Evolutionary conservation across 2,113 vertebrate genomes (phyloP), one percentile per base, ranked within the genome.

Genomic region (Grallaria varia): DNA sequence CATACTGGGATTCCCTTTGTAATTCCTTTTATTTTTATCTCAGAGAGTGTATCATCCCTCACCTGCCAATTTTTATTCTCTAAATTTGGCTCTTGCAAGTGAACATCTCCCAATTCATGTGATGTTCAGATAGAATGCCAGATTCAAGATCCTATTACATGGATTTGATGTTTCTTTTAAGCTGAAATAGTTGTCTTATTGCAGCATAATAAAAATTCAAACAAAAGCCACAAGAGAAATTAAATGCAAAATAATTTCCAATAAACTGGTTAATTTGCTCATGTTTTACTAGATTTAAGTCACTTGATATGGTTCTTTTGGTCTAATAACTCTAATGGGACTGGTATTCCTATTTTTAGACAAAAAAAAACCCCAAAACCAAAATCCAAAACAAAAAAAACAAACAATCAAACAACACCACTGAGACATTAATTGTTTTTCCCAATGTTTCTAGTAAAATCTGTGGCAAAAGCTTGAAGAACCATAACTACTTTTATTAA

Each of bases 21-120:
- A 58, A 84, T n/a, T n/a, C 3, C 10, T 85, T 76, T 69, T 31
- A 42, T 50, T 88, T 35, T 84, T 86, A 27, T 13, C 23, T 60
- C 3, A 4, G 11, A 56, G 13, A 42, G 8, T 25, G 4, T 11
- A 66, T 55, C 0, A 1, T 60, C 10, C 31, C 27, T 71, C 15
- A 53, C 21, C 4, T 7, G 11, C 3, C 8, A 77, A 63, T 21
- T 77, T 80, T 74, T 59, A 20, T 40, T 66, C 37, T 69, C 28
- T 59, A 39, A 73, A 84, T 13, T 31, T 64, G 21, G 4, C 24
- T 84, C 21, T 49, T 58, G 8, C 8, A 45, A 80, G 15, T 55
- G 8, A 90, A 67, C 7, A 62, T 83, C 15, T 66, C 73, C 37
- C 31, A 59, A 8, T 9, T 37, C 81, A 88, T 24, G 4, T 27